These are phyloP conservation scores for Drosophila nigromelanica DNA, from an alignment of 1,140 invertebrate species.

Conservation along the genomic window DNA sequence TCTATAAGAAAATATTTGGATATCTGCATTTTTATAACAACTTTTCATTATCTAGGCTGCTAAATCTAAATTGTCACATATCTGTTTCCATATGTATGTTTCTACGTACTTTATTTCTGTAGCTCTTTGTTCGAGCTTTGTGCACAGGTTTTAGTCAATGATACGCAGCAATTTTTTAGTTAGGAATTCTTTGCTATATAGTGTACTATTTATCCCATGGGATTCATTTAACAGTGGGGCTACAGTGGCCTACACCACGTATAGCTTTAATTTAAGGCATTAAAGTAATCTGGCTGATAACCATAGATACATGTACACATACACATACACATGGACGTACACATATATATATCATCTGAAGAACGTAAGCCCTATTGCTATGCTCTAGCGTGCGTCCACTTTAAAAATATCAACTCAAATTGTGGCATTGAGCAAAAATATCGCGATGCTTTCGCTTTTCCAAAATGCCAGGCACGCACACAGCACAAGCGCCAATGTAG, in stretches of 20 bases:
- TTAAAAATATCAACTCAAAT: slow-evolving; percentile 80
- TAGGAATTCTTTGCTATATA: too few relatives aligned
- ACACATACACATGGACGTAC: neutral
- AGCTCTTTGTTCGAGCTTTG: too few relatives aligned
- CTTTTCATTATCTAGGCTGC: too few relatives aligned
- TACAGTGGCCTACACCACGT: neutral
- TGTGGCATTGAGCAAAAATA: slow-evolving; percentile 65
- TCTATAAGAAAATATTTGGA: too few relatives aligned
- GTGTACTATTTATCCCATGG: neutral
- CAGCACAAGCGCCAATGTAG: slow-evolving; percentile 55
- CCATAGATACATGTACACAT: slow-evolving; percentile 9
- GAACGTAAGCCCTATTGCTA: slow-evolving; percentile 27
- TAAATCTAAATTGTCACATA: too few relatives aligned
- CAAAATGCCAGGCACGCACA: slow-evolving; percentile 74
- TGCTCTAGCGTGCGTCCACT: slow-evolving; percentile 41
- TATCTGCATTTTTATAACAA: too few relatives aligned
- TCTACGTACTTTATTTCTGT: too few relatives aligned
- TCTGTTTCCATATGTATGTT: too few relatives aligned
- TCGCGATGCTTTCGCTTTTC: slow-evolving; percentile 60
- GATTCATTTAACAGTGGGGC: neutral
- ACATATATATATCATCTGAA: slow-evolving; percentile 26
- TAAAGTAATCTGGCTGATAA: slow-evolving; percentile 15
- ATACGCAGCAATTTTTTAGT: too few relatives aligned
- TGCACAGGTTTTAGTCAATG: too few relatives aligned
- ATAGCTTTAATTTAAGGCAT: neutral